A percentile compares a stretch with the other conserved stretches of the same genome.
These are phyloP conservation scores for Tachystola acroxantha DNA, from an alignment of 2,888 invertebrate genomes.

Conservation along the genomic window DNA sequence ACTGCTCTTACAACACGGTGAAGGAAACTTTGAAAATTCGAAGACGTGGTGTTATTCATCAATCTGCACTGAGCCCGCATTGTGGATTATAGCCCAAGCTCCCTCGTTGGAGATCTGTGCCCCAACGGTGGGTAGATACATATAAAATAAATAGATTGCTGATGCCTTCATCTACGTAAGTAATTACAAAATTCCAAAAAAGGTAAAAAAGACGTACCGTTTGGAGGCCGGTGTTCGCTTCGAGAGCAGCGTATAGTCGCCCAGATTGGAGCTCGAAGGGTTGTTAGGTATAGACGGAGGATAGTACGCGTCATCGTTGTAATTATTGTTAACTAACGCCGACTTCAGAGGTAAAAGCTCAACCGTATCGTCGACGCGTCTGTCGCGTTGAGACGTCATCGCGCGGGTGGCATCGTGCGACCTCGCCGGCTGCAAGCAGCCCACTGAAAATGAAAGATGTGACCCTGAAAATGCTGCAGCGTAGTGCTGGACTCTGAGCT, in stretches of 20 bases:
- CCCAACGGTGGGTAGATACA: too few relatives aligned
- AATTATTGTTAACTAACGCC: slow-evolving; percentile 63
- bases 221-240: slow-evolving; percentile 74
- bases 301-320: slow-evolving; percentile 61
- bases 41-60: too few relatives aligned
- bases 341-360: slow-evolving; percentile 68
- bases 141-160: too few relatives aligned
- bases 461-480: slow-evolving; percentile 61
- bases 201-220: slow-evolving; percentile 42
- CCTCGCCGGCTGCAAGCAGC: slow-evolving; percentile 44
- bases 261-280: slow-evolving; percentile 56
- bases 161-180: too few relatives aligned
- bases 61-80: too few relatives aligned
- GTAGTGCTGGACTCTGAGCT: slow-evolving; percentile 27
- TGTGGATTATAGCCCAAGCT: too few relatives aligned
- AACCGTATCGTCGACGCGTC: slow-evolving; percentile 53
- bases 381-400: slow-evolving; percentile 60
- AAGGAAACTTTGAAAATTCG: too few relatives aligned
- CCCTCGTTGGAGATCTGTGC: too few relatives aligned
- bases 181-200: slow-evolving; percentile 7
- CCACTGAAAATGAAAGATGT: slow-evolving; percentile 38
- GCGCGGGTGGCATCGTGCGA: slow-evolving; percentile 51
- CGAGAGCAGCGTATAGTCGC: slow-evolving; percentile 66
- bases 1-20: too few relatives aligned
- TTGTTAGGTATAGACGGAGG: slow-evolving; percentile 48